phyloP scores from a whole-genome alignment of 2,888 invertebrate genomes.

The Tachina fera region DNA sequence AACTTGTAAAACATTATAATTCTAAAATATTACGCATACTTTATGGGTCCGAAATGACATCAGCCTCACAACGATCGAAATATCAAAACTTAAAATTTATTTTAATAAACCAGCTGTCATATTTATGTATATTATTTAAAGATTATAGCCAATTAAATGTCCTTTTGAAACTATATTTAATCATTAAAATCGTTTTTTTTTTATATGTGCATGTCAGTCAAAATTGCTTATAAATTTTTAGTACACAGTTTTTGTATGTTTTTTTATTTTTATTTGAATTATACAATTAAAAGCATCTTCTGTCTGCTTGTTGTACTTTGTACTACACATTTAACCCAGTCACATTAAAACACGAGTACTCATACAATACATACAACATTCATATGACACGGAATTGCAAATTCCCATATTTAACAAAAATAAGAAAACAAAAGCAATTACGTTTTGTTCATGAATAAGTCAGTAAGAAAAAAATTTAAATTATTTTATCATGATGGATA shows the following conservation, averaged over 20 bases:
- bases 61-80: no score
- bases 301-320: conserved; percentile 54
- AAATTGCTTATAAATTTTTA: not conserved
- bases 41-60: no score
- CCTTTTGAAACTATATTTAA: no score
- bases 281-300: conserved; percentile 17
- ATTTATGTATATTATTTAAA: no score
- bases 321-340: conserved; percentile 44
- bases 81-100: no score
- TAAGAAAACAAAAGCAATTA: conserved; percentile 43
- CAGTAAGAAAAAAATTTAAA: conserved; percentile 1
- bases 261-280: not conserved
- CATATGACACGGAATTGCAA: conserved; percentile 48
- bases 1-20: no score
- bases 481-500: not conserved
- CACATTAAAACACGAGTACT: conserved; percentile 22
- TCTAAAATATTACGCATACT: no score
- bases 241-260: not conserved
- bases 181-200: no score
- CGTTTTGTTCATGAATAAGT: conserved; percentile 17
- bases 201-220: not conserved
- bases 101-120: no score
- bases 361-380: conserved; percentile 30
- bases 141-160: no score
- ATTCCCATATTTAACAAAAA: conserved; percentile 43